Base-by-base conservation (phyloP, 1,140 invertebrate genomes). In the Drosophila mojavensis region DNA sequence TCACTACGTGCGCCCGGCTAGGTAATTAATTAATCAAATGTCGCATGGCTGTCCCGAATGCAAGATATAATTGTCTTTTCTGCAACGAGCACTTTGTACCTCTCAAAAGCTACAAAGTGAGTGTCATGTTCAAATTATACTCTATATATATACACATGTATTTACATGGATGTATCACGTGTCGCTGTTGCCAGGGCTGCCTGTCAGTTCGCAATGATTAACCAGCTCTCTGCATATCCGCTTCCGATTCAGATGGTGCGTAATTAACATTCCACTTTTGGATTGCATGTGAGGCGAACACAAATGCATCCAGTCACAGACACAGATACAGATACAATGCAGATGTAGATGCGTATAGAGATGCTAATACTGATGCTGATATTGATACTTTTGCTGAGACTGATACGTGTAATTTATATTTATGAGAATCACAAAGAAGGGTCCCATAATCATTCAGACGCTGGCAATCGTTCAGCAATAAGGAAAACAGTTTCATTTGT, bases 241-340 rank as follows among this genome's bases (percentile, higher is more conserved):
- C 24, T 28, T 9, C 7, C 20, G 3, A n/a, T 17, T 41, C 10
- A 9, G 5, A 41, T 36, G 54, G 17, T 7, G 20, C 10, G 20
- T 55, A 39, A 55, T 55, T 55, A 55, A 39, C 53, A 59, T 26
- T 43, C 41, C n/a, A 11, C 56, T 30, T 47, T n/a, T n/a, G 17
- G 15, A 20, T 39, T 56, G 17, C n/a, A 59, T 24, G 3, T 2
- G 6, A 3, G 15, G 6, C 20, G 13, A 20, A 36, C 33, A 2
- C 10, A 41, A 28, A 51, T 13, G 4, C 50, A 30, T 58, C 5
- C 33, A 5, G 0, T 33, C 28, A 17, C 10, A 41, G 41, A 7
- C 20, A 6, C 2, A 45, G 5, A 17, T 59, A 11, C 36, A n/a
- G 11, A 43, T 45, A 20, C 17, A 39, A 1, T 39, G 36, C 36